phyloP scores from a whole-genome alignment of 1,140 invertebrate genomes.

The Hetaerina americana region DNA sequence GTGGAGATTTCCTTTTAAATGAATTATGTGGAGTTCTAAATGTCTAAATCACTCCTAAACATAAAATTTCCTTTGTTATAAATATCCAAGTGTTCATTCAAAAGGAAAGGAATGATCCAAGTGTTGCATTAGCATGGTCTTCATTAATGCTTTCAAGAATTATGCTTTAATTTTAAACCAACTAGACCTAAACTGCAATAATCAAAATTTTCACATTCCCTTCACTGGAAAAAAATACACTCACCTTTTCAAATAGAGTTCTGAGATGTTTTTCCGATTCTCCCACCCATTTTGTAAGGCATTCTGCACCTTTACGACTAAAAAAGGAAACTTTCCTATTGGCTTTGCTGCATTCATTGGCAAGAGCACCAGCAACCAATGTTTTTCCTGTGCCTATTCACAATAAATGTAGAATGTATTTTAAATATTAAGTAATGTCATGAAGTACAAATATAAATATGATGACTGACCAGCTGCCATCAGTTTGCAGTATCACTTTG shows the following conservation, averaged over 20 bases:
- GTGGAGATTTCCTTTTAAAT: too few species aligned
- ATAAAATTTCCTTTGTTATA: too few species aligned
- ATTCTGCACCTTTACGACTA: conserved; percentile 37
- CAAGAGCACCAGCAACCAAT: conserved; percentile 36
- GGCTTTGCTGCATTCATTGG: conserved; percentile 31
- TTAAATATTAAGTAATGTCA: neutral
- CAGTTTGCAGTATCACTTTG: too few species aligned
- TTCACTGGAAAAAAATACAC: neutral
- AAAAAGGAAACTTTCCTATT: conserved; percentile 38
- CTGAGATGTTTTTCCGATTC: conserved; percentile 38
- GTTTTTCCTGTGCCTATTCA: conserved; percentile 39
- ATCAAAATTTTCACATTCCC: neutral
- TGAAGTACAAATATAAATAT: neutral
- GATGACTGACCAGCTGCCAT: neutral
- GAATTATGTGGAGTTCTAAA: too few species aligned
- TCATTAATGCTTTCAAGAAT: conserved; percentile 19
- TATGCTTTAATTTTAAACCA: conserved; percentile 6
- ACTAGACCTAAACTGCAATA: conserved; percentile 15
- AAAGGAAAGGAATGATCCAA: neutral
- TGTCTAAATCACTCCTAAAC: too few species aligned
- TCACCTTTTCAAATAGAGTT: conserved; percentile 32
- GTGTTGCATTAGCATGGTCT: neutral
- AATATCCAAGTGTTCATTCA: conserved; percentile 1
- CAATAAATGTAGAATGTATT: neutral
- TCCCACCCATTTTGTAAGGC: conserved; percentile 39